Evolutionary conservation across 1,140 invertebrate genomes (phyloP), one percentile per base, ranked within the genome.

Genomic region (Streblospio benedicti): DNA sequence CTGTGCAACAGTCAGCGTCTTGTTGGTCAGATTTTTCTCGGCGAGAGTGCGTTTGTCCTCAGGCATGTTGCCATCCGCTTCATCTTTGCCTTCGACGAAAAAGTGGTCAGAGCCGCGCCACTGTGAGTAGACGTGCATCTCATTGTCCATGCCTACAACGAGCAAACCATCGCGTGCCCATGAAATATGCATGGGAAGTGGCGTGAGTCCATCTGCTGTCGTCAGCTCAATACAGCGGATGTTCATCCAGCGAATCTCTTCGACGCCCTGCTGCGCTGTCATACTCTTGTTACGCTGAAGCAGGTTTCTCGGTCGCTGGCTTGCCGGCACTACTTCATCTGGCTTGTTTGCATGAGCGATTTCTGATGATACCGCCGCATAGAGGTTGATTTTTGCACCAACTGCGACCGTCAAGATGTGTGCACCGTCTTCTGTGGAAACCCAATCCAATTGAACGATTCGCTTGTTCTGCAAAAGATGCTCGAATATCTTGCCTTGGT

Each of bases 91-190:
- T 90, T 90, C 32, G 60, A 18, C 4, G 32, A n/a, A 16, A 56
- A 27, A 20, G 25, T 56, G 30, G 25, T 14, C 6, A n/a, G n/a
- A n/a, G 43, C 68, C 68, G 30, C 67, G 71, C 95, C 96, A 99
- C 74, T 99, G 96, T 0, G 93, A 95, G 73, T 97, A 99, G 0
- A 98, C 93, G 69, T 98, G 93, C 92, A 99, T 97, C 76, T 99
- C 96, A 31, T 93, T 98, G 71, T 97, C 93, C 93, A 99, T 97
- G 25, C 94, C 96, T 4, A 98, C 93, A 0, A 99, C 91, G 2
- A 99, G 80, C 63, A 99, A 93, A 2, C 96, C 96, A 70, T 97
- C 93, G 31, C 95, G 83, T 0, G 97, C 94, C 96, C 96, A 99
- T 0, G 91, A 95, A 63, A 97, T 90, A 73, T 97, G 92, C 88